Evolutionary conservation across 2,888 invertebrate species (phyloP).

Genomic region (Euplexia lucipara): DNA sequence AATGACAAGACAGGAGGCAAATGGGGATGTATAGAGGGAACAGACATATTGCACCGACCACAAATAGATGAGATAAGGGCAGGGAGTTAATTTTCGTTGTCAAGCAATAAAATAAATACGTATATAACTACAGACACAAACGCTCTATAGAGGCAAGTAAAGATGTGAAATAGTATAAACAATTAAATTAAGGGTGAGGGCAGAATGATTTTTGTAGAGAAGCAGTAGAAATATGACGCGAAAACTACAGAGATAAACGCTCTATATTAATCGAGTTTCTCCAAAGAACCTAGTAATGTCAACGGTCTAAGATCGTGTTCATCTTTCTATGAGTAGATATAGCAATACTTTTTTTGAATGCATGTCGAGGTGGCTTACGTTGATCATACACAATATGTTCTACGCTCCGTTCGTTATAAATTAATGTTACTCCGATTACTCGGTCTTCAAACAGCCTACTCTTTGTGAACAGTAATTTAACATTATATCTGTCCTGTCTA

Average conservation of each 20-base stretch:
- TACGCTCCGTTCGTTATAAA: slow-evolving; percentile 7
- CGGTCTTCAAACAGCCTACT: slow-evolving; percentile 7
- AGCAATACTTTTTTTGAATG: neutral
- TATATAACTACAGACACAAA: too few species aligned
- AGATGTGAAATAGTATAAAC: too few species aligned
- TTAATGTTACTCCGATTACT: neutral
- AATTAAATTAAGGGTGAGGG: too few species aligned
- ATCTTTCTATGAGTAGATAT: neutral
- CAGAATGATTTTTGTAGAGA: too few species aligned
- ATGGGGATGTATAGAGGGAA: too few species aligned
- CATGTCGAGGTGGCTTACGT: neutral
- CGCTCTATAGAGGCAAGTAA: too few species aligned
- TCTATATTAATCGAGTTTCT: neutral
- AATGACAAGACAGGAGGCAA: too few species aligned
- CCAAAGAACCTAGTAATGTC: neutral
- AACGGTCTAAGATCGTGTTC: neutral
- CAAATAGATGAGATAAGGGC: too few species aligned
- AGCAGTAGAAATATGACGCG: too few species aligned
- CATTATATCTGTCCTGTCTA: slow-evolving; percentile 23
- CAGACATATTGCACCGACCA: too few species aligned
- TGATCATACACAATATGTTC: neutral
- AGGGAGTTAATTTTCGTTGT: too few species aligned
- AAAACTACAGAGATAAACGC: neutral
- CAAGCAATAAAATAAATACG: too few species aligned
- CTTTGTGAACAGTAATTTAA: slow-evolving; percentile 20